Evolutionary conservation across 2,888 invertebrate species (phyloP).

Genomic region (Ochlodes sylvanus): DNA sequence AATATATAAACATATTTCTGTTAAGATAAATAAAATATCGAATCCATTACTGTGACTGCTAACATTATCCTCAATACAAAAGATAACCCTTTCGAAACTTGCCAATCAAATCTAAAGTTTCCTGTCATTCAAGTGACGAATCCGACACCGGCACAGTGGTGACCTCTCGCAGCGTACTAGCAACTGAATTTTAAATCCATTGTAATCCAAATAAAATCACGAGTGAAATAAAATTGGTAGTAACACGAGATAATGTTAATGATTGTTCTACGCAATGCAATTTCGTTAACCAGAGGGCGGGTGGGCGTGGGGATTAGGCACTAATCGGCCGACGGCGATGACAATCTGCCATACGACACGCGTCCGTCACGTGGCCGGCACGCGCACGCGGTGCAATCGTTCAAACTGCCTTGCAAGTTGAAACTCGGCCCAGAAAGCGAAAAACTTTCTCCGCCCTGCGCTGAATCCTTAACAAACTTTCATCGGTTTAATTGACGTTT

Average conservation of each 20-base stretch:
- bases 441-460: conserved; percentile 12
- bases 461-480: conserved; percentile 2
- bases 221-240: conserved; percentile 61
- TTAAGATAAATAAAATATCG: neutral
- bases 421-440: conserved; percentile 2
- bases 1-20: too few relatives aligned
- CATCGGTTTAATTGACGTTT: neutral
- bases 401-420: conserved; percentile 25
- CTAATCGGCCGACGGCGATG: conserved; percentile 79
- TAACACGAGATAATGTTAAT: conserved; percentile 76
- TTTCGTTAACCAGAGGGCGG: conserved; percentile 66
- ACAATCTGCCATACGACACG: conserved; percentile 67
- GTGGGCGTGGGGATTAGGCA: conserved; percentile 75
- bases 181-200: conserved; percentile 21
- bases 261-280: conserved; percentile 70
- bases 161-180: conserved; percentile 41
- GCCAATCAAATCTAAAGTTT: conserved; percentile 63
- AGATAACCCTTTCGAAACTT: conserved; percentile 42
- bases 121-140: conserved; percentile 50
- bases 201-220: conserved; percentile 55
- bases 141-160: conserved; percentile 24
- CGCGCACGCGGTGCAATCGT: conserved; percentile 48
- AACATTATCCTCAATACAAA: conserved; percentile 18
- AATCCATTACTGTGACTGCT: neutral
- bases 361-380: conserved; percentile 56